Evolutionary conservation across 2,888 invertebrate genomes (phyloP), one percentile per base, ranked within the genome.

Genomic region (Pachycephus smyrnensis): DNA sequence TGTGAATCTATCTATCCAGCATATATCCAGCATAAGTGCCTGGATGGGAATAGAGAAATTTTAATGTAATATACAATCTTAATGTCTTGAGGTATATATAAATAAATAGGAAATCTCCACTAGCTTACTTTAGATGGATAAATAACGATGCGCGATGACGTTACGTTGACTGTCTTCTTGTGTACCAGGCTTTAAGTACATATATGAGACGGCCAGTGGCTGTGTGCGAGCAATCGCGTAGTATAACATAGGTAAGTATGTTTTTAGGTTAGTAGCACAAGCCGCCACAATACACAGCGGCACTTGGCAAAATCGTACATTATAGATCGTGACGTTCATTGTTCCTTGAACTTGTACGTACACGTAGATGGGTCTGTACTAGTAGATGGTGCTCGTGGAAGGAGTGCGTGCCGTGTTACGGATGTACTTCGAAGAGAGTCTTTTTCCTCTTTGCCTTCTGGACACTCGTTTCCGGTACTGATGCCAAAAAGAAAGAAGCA

Each of bases 241-340:
- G 89, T 88, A 88, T 90, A 89, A 89, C 90, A 90, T 89, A 89
- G 88, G 86, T 86, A 91, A 91, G 90, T 91, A 84, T 90, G 91
- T 91, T 91, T 90, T 82, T 90, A 83, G 91, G 91, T 91, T 88
- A 91, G 91, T 91, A 87, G 91, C 88, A 90, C 90, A 82, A 80
- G 80, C 80, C 81, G 82, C 82, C 82, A 84, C 85, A 84, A 84
- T 84, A 84, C 84, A 82, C 76, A 55, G 75, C 68, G 77, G 30
- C 75, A 76, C 76, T 75, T 80, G 78, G 89, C 87, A 90, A 89
- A 89, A 90, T 89, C 88, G 85, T 89, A 86, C 87, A 87, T 89
- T 88, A 89, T 86, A 86, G 87, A 89, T 89, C 89, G 87, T 87
- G 87, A 85, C 86, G 85, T 81, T 87, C 87, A 90, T 90, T 89